A percentile compares a stretch with the other conserved stretches of the same genome.
phyloP scores from a whole-genome alignment of 2,113 vertebrate genomes.

The Cyprinodon tularosa region DNA sequence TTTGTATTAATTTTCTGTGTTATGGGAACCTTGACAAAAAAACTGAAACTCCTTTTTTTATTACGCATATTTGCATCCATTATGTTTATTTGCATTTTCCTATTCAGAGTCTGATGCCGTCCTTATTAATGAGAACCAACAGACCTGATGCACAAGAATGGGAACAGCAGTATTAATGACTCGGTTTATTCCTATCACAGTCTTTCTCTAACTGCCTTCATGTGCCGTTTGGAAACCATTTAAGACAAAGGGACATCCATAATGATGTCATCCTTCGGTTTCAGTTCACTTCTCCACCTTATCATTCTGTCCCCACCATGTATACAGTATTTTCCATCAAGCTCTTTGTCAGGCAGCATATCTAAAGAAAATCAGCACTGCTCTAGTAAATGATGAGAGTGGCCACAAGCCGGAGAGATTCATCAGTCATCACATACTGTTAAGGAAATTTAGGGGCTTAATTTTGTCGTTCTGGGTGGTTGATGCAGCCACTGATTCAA shows the following conservation, averaged over 20 bases:
- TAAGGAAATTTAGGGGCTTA: conserved; percentile 77
- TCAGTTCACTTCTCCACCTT: conserved; percentile 10
- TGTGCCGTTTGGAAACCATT: conserved; percentile 19
- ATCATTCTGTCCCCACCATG: background rate
- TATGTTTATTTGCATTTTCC: conserved; percentile 51
- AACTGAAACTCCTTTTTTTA: conserved; percentile 15
- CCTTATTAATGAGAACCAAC: conserved; percentile 37
- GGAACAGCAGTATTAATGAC: conserved; percentile 23
- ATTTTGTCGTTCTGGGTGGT: conserved; percentile 68
- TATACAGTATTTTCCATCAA: conserved; percentile 28
- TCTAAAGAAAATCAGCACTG: conserved; percentile 57
- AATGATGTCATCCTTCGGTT: conserved; percentile 14
- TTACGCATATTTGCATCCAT: conserved; percentile 26
- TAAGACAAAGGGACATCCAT: conserved; percentile 12
- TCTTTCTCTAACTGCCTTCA: conserved; percentile 14
- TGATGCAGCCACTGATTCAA: conserved; percentile 68
- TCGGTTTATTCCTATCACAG: conserved; percentile 36
- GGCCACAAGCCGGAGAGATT: conserved; percentile 47
- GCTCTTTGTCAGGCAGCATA: conserved; percentile 44
- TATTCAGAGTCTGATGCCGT: conserved; percentile 45
- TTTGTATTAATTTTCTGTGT: background rate
- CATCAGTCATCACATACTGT: conserved; percentile 70
- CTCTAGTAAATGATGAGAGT: conserved; percentile 66
- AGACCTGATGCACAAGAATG: conserved; percentile 21
- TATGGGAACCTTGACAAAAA: conserved; percentile 9